Evolutionary conservation across 2,888 invertebrate genomes (phyloP).

Genomic region (Ophioninae sp.): DNA sequence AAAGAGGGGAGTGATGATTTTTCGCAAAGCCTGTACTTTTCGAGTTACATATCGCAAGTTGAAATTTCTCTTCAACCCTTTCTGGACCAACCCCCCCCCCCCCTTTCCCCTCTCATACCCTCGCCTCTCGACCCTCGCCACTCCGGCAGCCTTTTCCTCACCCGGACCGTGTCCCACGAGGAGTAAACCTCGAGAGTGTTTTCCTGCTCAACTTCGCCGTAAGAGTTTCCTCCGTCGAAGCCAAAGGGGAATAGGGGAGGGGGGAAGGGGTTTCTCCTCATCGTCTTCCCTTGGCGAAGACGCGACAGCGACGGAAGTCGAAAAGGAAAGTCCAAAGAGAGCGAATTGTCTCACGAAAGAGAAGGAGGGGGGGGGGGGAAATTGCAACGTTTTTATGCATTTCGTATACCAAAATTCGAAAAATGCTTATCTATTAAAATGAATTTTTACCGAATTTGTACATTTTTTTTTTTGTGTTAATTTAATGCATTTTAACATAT

Average conservation of each 20-base stretch:
- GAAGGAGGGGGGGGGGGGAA: too few species aligned
- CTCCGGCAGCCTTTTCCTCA: conserved; percentile 41
- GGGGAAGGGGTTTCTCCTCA: not conserved
- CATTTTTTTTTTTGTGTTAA: too few species aligned
- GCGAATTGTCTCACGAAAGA: not conserved
- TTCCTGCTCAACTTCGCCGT: conserved; percentile 56
- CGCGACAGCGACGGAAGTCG: conserved; percentile 17
- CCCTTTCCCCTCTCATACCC: conserved; percentile 40
- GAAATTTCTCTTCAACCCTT: not conserved
- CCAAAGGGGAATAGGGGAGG: conserved; percentile 1
- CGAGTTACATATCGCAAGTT: conserved; percentile 4
- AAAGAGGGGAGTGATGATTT: not conserved
- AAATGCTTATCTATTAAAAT: too few species aligned
- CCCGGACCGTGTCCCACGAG: conserved; percentile 36
- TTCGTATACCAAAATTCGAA: too few species aligned
- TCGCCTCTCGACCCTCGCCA: conserved; percentile 30
- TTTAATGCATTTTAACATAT: too few species aligned
- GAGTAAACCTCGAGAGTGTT: conserved; percentile 59
- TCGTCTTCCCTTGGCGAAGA: conserved; percentile 14
- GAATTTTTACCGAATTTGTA: too few species aligned
- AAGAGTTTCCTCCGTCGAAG: conserved; percentile 44
- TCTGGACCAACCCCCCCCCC: not conserved
- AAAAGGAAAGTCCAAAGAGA: conserved; percentile 39
- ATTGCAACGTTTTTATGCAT: too few species aligned
- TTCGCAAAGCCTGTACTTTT: conserved; percentile 5